These are phyloP conservation scores for Lepidothrix coronata DNA, from an alignment of 2,113 vertebrate species.

Conservation along the genomic window DNA sequence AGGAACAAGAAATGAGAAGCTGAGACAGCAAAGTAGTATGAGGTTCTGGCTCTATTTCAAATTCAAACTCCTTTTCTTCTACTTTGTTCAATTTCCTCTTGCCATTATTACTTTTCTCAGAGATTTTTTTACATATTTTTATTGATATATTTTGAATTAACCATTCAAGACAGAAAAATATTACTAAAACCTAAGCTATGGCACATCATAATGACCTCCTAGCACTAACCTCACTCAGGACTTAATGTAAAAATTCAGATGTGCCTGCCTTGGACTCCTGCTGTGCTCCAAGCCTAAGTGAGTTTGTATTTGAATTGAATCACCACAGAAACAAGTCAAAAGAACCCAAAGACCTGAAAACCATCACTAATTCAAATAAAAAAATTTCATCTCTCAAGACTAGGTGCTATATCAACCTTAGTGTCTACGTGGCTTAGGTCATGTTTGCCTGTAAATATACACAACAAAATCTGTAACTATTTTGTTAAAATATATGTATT, in stretches of 20 bases:
- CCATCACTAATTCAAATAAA: background rate
- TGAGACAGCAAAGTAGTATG: background rate
- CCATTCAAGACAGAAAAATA: background rate
- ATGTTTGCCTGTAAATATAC: background rate
- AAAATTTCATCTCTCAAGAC: background rate
- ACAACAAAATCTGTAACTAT: background rate
- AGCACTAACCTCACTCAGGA: background rate
- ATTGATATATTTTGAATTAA: background rate
- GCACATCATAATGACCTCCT: background rate
- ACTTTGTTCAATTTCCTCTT: background rate
- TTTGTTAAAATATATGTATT: background rate
- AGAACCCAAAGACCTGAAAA: background rate
- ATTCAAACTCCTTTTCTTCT: background rate
- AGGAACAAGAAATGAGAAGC: background rate
- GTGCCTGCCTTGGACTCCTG: background rate
- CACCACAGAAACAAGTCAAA: background rate
- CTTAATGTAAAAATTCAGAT: background rate
- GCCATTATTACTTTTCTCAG: background rate
- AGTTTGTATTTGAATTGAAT: background rate
- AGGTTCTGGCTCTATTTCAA: background rate
- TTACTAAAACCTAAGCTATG: background rate
- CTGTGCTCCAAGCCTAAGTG: background rate
- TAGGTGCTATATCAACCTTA: background rate
- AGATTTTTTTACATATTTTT: background rate
- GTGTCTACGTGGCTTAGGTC: background rate